phyloP scores from a whole-genome alignment of 2,888 invertebrate species.

The Scaptomyza caliginosa region DNA sequence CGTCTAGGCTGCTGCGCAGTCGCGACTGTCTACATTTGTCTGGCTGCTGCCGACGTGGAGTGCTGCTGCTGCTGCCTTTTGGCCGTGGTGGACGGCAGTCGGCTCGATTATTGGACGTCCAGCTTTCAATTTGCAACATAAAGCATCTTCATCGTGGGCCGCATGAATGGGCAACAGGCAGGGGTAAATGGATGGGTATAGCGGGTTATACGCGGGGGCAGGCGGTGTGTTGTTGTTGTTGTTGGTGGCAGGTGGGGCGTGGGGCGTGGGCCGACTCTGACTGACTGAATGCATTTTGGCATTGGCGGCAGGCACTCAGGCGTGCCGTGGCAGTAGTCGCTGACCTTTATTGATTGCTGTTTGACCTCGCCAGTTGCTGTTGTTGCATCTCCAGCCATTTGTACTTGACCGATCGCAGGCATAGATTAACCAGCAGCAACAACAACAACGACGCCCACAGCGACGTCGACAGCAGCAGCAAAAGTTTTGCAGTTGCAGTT shows the following conservation, averaged over 20 bases:
- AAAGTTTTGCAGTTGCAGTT: constrained; percentile 44
- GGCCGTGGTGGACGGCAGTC: constrained; percentile 58
- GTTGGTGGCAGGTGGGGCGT: constrained; percentile 26
- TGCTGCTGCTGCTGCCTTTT: not conserved
- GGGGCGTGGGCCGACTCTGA: constrained; percentile 57
- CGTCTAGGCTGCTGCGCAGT: constrained; percentile 60
- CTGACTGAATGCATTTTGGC: constrained; percentile 47
- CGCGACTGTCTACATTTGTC: constrained; percentile 76
- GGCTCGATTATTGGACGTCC: constrained; percentile 75
- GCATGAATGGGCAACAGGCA: constrained; percentile 70
- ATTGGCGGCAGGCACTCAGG: constrained; percentile 77
- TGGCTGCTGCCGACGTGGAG: constrained; percentile 42
- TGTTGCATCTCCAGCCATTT: constrained; percentile 73
- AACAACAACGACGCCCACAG: constrained; percentile 31
- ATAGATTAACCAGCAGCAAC: constrained; percentile 61
- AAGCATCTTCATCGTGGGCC: constrained; percentile 81
- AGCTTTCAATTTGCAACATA: constrained; percentile 81
- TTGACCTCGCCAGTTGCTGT: constrained; percentile 76
- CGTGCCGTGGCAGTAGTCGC: constrained; percentile 76
- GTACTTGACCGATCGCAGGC: constrained; percentile 73
- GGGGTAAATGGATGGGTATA: not conserved
- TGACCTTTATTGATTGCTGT: constrained; percentile 83
- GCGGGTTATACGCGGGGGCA: too few relatives aligned
- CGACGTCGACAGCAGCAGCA: constrained; percentile 14
- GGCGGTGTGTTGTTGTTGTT: constrained; percentile 1